phyloP scores from a whole-genome alignment of 2,113 vertebrate genomes.

The Macquaria australasica region DNA sequence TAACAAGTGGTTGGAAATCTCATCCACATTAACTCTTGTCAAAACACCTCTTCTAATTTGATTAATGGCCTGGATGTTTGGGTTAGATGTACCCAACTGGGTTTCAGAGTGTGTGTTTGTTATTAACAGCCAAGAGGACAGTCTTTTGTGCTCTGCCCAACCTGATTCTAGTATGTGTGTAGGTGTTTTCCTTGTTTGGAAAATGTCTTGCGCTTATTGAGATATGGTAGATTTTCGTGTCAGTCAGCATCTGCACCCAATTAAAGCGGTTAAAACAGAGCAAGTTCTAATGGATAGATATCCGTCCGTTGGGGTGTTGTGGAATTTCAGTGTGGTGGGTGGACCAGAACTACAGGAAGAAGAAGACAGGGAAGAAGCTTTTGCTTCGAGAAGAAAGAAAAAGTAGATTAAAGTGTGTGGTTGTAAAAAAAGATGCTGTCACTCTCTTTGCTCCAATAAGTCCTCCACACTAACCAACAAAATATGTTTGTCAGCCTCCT shows the following conservation, averaged over 20 bases:
- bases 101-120: not conserved
- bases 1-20: slow-evolving; percentile 8
- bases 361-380: not conserved
- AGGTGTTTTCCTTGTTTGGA: slow-evolving; percentile 31
- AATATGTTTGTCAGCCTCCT: not conserved
- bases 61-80: slow-evolving; percentile 8
- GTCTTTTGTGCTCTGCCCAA: slow-evolving; percentile 17
- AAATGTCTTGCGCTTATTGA: slow-evolving; percentile 6
- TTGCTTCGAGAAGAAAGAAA: not conserved
- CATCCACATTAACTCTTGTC: slow-evolving; percentile 22
- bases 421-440: not conserved
- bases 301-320: not conserved
- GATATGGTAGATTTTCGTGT: slow-evolving; percentile 17
- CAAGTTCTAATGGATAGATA: slow-evolving; percentile 11
- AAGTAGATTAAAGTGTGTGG: not conserved
- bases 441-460: not conserved
- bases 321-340: slow-evolving; percentile 28
- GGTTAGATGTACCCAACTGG: not conserved
- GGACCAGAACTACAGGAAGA: slow-evolving; percentile 8
- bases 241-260: slow-evolving; percentile 49
- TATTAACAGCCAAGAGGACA: not conserved
- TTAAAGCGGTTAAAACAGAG: slow-evolving; percentile 7
- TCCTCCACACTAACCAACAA: not conserved
- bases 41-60: slow-evolving; percentile 20
- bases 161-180: slow-evolving; percentile 34